phyloP scores from a whole-genome alignment of 64 coral and sea anemone species.

The Actinia equina region DNA sequence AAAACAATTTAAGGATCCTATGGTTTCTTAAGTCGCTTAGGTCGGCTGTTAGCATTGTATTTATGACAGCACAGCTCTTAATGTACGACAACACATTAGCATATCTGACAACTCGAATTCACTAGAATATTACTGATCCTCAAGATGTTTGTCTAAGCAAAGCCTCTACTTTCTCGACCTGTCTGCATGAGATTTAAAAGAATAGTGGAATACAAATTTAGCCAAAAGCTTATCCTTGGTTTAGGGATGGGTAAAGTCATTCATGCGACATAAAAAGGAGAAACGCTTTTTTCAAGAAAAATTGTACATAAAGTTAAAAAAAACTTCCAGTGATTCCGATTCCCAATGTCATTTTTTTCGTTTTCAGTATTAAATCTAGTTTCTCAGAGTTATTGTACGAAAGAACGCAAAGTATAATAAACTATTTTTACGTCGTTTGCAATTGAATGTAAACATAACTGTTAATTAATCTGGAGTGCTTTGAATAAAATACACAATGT shows the following conservation, averaged over 20 bases:
- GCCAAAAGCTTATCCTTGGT: neutral
- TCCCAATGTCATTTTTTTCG: neutral
- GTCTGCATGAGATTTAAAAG: neutral
- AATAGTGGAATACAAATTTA: neutral
- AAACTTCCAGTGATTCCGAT: neutral
- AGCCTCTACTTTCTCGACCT: neutral
- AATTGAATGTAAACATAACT: neutral
- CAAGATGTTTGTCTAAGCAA: neutral
- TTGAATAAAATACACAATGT: neutral
- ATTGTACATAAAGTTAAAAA: too few species aligned
- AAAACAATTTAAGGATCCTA: conserved; percentile 10
- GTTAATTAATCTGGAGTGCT: conserved; percentile 3
- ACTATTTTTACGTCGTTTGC: neutral
- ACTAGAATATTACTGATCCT: neutral
- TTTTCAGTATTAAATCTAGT: neutral
- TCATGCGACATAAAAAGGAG: neutral
- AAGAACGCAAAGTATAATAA: neutral
- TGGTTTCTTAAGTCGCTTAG: conserved; percentile 9
- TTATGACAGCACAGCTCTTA: neutral
- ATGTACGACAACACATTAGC: neutral
- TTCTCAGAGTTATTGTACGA: neutral
- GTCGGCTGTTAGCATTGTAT: neutral
- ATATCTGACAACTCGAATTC: neutral
- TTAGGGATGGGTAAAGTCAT: neutral
- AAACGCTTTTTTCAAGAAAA: neutral